Percentiles rank a stretch among this genome's conserved stretches.
phyloP scores from a whole-genome alignment of 2,888 invertebrate species.

The Troides aeacus region DNA sequence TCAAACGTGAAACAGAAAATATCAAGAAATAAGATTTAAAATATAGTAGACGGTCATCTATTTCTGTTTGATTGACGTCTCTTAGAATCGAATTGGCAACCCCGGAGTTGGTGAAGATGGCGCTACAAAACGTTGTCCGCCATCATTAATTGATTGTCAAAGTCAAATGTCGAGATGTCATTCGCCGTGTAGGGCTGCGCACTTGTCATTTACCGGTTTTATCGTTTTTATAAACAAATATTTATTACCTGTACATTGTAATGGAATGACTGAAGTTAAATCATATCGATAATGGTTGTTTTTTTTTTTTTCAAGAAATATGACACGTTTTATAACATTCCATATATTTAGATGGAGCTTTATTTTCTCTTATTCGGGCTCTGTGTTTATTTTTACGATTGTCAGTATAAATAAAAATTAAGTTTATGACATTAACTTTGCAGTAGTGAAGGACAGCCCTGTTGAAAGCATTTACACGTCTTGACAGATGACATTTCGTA shows the following conservation, averaged over 20 bases:
- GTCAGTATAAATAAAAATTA: too few relatives aligned
- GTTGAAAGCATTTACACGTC: slow-evolving; percentile 18
- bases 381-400: too few relatives aligned
- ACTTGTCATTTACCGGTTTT: neutral
- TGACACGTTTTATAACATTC: too few relatives aligned
- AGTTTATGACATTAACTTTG: neutral
- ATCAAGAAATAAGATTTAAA: neutral
- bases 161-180: slow-evolving; percentile 39
- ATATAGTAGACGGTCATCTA: slow-evolving; percentile 27
- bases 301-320: too few relatives aligned
- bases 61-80: slow-evolving; percentile 40
- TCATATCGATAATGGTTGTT: too few relatives aligned
- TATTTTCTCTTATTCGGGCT: too few relatives aligned
- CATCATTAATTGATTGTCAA: slow-evolving; percentile 54
- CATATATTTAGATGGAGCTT: too few relatives aligned
- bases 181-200: slow-evolving; percentile 21
- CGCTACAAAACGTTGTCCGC: slow-evolving; percentile 41
- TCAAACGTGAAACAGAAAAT: neutral
- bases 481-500: slow-evolving; percentile 41
- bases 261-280: too few relatives aligned
- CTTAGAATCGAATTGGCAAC: slow-evolving; percentile 34
- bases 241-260: too few relatives aligned
- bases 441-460: slow-evolving; percentile 11
- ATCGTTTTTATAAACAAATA: too few relatives aligned
- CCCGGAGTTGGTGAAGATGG: slow-evolving; percentile 39